phyloP scores from a whole-genome alignment of 2,113 vertebrate genomes.

The Psilopsiagon aurifrons region DNA sequence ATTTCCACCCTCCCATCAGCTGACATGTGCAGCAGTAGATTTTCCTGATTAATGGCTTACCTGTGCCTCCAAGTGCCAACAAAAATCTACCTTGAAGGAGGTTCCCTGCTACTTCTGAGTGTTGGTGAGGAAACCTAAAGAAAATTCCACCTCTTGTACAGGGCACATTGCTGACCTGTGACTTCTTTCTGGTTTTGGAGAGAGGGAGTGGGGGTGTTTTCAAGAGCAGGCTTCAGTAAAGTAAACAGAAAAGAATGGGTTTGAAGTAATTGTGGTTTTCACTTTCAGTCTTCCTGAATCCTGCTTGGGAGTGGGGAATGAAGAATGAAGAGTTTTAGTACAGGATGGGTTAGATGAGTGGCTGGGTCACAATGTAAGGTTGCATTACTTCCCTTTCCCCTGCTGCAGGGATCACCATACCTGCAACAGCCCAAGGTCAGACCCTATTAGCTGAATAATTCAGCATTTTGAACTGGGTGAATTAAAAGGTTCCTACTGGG shows the following conservation, averaged over 20 bases:
- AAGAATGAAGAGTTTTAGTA: constrained; percentile 4
- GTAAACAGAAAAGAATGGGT: neutral
- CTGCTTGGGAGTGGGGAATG: neutral
- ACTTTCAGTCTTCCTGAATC: neutral
- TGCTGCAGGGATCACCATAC: neutral
- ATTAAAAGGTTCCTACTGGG: constrained; percentile 49
- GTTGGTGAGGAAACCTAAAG: constrained; percentile 17
- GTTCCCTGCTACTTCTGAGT: constrained; percentile 26
- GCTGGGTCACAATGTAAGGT: neutral
- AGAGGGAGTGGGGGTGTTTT: neutral
- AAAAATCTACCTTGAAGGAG: constrained; percentile 22
- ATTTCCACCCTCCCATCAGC: neutral
- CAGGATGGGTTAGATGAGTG: neutral
- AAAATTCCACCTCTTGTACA: constrained; percentile 24
- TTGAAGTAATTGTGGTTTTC: constrained; percentile 18
- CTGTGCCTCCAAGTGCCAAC: constrained; percentile 30
- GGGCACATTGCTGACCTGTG: neutral
- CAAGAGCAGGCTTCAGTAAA: neutral
- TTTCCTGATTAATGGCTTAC: constrained; percentile 57
- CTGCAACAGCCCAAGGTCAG: constrained; percentile 52
- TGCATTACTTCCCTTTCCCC: neutral
- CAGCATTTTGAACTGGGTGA: constrained; percentile 54
- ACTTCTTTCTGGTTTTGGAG: constrained; percentile 21
- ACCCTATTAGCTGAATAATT: constrained; percentile 53
- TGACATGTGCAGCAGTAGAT: neutral